Evolutionary conservation across 92 coral and sea anemone genomes (phyloP).

Genomic region (Parazoanthus swiftii): DNA sequence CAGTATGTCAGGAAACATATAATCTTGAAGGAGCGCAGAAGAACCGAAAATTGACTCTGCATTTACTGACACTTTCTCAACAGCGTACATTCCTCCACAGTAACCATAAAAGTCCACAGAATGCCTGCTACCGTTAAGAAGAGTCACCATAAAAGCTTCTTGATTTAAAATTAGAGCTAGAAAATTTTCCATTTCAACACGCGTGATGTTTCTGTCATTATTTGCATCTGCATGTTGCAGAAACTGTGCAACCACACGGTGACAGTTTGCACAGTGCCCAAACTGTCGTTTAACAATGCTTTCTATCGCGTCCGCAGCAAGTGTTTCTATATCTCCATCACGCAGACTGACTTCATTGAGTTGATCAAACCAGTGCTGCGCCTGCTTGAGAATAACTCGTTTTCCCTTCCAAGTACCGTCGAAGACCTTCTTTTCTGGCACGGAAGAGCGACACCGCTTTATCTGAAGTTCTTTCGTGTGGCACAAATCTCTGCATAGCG

Average conservation of each 20-base stretch:
- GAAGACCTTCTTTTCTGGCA: conserved; percentile 46
- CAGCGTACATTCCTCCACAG: conserved; percentile 71
- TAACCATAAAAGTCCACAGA: conserved; percentile 67
- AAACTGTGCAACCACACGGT: conserved; percentile 28
- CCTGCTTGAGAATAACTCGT: conserved; percentile 50
- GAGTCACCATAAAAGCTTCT: conserved; percentile 65
- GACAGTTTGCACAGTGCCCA: conserved; percentile 62
- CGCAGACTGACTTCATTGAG: not conserved
- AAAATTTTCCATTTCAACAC: conserved; percentile 57
- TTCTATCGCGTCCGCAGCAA: not conserved
- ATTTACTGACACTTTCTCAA: conserved; percentile 56
- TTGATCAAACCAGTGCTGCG: conserved; percentile 35
- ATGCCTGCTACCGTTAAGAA: conserved; percentile 68
- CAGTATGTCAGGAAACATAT: conserved; percentile 52
- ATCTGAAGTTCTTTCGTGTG: conserved; percentile 16
- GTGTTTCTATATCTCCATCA: not conserved
- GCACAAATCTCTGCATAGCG: conserved; percentile 56
- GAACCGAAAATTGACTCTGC: conserved; percentile 62
- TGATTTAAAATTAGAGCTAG: conserved; percentile 49
- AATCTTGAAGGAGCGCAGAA: conserved; percentile 40
- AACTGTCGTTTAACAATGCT: not conserved
- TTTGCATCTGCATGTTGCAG: conserved; percentile 59
- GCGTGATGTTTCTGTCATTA: conserved; percentile 55
- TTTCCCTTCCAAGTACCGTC: conserved; percentile 54
- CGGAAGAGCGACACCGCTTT: conserved; percentile 39